phyloP scores from a whole-genome alignment of 2,888 invertebrate species.

The Scaptomyza caliginosa region DNA sequence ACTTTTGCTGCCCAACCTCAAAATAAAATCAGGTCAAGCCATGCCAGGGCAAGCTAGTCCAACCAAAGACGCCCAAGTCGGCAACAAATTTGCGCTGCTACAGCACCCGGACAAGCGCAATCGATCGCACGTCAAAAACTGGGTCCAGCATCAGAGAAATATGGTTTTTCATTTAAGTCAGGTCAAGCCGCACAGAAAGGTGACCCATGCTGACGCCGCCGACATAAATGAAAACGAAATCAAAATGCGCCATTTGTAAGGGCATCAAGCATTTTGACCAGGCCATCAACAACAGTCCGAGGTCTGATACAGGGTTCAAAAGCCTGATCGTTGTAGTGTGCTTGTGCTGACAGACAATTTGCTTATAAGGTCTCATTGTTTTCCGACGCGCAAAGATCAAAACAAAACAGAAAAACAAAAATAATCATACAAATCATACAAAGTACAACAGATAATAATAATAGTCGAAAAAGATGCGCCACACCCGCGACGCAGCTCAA shows the following conservation, averaged over 20 bases:
- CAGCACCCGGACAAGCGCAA: constrained; percentile 71
- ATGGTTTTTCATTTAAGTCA: constrained; percentile 78
- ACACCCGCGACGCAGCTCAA: constrained; percentile 63
- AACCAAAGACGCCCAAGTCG: constrained; percentile 47
- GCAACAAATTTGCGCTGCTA: constrained; percentile 69
- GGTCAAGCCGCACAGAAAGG: constrained; percentile 75
- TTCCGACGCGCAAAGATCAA: constrained; percentile 72
- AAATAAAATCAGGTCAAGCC: constrained; percentile 67
- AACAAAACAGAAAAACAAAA: constrained; percentile 40
- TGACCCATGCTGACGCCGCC: constrained; percentile 45
- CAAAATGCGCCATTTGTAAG: constrained; percentile 67
- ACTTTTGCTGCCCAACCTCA: constrained; percentile 74
- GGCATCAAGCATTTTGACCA: constrained; percentile 70
- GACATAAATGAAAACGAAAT: constrained; percentile 63
- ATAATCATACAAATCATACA: constrained; percentile 1
- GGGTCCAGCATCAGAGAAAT: constrained; percentile 73
- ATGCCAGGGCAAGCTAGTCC: constrained; percentile 35
- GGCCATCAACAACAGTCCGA: constrained; percentile 49
- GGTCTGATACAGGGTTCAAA: constrained; percentile 30
- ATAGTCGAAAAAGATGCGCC: constrained; percentile 68
- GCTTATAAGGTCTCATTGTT: constrained; percentile 62
- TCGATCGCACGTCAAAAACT: constrained; percentile 77
- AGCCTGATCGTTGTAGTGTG: constrained; percentile 36
- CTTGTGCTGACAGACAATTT: constrained; percentile 69
- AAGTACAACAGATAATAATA: constrained; percentile 36